phyloP scores from a whole-genome alignment of 1,140 invertebrate genomes.

The Pentalonia nigronervosa region DNA sequence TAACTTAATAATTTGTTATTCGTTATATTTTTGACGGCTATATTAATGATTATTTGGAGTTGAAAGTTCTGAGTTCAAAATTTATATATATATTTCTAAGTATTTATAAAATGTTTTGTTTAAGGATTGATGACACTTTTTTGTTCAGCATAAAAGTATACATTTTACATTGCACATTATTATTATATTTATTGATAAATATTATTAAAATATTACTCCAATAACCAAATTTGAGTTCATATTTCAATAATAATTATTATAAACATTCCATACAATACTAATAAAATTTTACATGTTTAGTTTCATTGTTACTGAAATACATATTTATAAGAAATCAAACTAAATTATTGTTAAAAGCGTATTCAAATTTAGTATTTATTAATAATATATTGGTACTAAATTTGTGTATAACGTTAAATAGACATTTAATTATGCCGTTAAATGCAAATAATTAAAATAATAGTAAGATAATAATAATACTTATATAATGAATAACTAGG shows the following conservation, averaged over 20 bases:
- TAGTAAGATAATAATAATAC: background rate
- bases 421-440: background rate
- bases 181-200: background rate
- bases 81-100: background rate
- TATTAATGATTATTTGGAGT: too few species aligned
- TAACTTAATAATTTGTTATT: background rate
- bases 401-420: background rate
- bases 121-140: background rate
- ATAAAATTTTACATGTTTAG: background rate
- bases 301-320: background rate
- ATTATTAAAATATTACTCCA: background rate
- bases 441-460: background rate
- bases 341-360: background rate
- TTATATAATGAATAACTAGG: background rate
- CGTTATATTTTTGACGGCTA: background rate
- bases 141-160: background rate
- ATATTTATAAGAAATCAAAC: background rate
- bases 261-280: background rate
- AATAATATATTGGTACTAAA: constrained; percentile 34
- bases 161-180: background rate
- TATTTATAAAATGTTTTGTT: background rate
- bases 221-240: background rate
- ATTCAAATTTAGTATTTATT: constrained; percentile 48
- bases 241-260: background rate
- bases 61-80: background rate